Evolutionary conservation across 1,140 invertebrate species (phyloP).

Genomic region (Bemisia tabaci): DNA sequence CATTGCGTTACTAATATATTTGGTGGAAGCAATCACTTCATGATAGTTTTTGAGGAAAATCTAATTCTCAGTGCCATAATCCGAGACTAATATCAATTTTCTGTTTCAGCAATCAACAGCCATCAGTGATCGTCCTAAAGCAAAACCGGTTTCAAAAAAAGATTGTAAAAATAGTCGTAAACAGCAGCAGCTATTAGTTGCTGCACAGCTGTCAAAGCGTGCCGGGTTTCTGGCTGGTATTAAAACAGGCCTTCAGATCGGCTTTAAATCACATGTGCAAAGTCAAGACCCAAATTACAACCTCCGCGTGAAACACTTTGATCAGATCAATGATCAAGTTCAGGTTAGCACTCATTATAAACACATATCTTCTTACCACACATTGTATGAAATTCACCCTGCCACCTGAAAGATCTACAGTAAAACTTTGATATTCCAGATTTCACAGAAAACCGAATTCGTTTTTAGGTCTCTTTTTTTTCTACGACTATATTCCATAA

Average conservation of each 20-base stretch:
- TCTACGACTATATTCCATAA: too few species aligned
- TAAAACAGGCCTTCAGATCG: neutral
- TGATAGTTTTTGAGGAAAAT: too few species aligned
- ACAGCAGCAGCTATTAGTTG: constrained; percentile 10
- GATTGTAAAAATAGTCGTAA: constrained; percentile 46
- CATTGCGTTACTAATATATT: too few species aligned
- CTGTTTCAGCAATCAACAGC: constrained; percentile 43
- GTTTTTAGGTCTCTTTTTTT: too few species aligned
- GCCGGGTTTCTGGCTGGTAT: neutral
- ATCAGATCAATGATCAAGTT: neutral
- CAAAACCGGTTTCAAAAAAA: constrained; percentile 61
- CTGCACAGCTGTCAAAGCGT: constrained; percentile 7
- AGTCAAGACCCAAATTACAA: neutral
- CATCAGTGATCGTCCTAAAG: constrained; percentile 64
- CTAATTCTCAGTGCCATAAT: too few species aligned
- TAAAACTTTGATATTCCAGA: too few species aligned
- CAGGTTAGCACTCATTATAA: neutral
- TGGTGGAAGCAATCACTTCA: too few species aligned
- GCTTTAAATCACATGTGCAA: neutral
- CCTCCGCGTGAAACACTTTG: neutral
- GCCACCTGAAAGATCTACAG: too few species aligned
- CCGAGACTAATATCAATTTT: too few species aligned
- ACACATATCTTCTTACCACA: too few species aligned
- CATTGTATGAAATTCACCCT: too few species aligned
- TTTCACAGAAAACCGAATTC: too few species aligned